Base-by-base conservation (phyloP, 37 sponge, comb jelly and placozoan species). In the Geodia barretti region DNA sequence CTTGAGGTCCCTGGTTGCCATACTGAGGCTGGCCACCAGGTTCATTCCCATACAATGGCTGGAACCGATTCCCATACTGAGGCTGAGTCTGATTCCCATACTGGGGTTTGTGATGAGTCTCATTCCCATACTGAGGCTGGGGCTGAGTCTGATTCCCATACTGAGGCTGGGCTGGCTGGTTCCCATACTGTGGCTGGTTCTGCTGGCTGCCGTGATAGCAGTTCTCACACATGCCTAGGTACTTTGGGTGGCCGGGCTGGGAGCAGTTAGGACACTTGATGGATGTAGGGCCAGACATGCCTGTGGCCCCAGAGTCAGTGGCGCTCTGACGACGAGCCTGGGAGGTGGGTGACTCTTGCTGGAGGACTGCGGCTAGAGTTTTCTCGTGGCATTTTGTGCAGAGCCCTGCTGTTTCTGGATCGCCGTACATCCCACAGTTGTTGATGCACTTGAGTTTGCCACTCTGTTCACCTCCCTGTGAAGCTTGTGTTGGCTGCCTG, bases 161-260 rank as follows among this genome's bases (percentile, higher is more conserved):
- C n/a, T n/a, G n/a, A n/a, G n/a, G n/a, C n/a, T n/a, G n/a, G n/a
- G n/a, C n/a, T n/a, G n/a, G n/a, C 28, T 61, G 37, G 3, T 47
- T 29, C 58, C 33, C 64, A 0, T 19, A 35, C 64, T 5, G 5
- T 31, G 0, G 34, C 21, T 9, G 24, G n/a, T 3, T 42, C 65
- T 24, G 54, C 21, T 30, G 62, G 43, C 25, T 85, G 17, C 9
- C 40, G 0, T 76, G n/a, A 62, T 77, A 86, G 68, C 91, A 91
- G 0, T n/a, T 24, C 34, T 78, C 60, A 70, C 91, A 91, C 86
- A 83, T 81, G n/a, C 82, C 86, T 11, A 77, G 64, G 39, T 70
- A 75, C 41, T 58, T 4, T 3, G 87, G 75, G 23, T 54, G 68
- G 7, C 91, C 91, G 20, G 83, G 83, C 36, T 72, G 67, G 60